A percentile compares a stretch with the other conserved stretches of the same genome.
Conservation (phyloP, 2,797 vertebrate species). For the Hemibagrus guttatus region DNA sequence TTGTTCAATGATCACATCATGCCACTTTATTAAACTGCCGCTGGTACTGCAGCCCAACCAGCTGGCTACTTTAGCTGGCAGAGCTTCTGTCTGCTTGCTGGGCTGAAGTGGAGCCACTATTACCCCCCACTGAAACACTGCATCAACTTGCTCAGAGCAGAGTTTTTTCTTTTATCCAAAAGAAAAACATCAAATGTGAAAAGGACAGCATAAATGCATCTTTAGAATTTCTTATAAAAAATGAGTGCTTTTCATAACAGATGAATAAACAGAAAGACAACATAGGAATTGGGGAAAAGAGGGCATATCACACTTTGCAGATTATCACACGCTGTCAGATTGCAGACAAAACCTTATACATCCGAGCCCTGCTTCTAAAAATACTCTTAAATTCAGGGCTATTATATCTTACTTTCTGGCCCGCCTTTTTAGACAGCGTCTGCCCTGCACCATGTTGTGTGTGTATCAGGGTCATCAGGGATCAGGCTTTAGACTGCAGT, state of each 20-base stretch:
- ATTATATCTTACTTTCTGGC: constrained; percentile 24
- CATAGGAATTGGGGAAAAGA: background rate
- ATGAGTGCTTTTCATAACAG: background rate
- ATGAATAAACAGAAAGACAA: constrained; percentile 7
- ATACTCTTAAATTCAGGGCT: constrained; percentile 1
- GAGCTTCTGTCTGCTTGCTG: constrained; percentile 70
- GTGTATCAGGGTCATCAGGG: constrained; percentile 48
- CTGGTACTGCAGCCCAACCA: constrained; percentile 57
- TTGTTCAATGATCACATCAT: constrained; percentile 56
- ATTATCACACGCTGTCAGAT: constrained; percentile 4
- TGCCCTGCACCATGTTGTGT: constrained; percentile 37
- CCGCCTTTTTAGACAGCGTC: constrained; percentile 18
- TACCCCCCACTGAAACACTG: constrained; percentile 64
- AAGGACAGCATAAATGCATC: constrained; percentile 45
- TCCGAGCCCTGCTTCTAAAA: background rate
- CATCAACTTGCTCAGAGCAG: constrained; percentile 70
- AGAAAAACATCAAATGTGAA: constrained; percentile 66
- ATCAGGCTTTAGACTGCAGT: constrained; percentile 44
- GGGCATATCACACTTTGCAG: background rate
- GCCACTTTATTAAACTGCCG: constrained; percentile 50
- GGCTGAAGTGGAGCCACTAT: constrained; percentile 70
- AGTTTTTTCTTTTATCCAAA: constrained; percentile 56
- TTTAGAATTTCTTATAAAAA: constrained; percentile 6
- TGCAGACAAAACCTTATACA: constrained; percentile 3
- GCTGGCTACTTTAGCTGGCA: constrained; percentile 66